Evolutionary conservation across 2,888 invertebrate genomes (phyloP).

Genomic region (Nymphalis urticae): DNA sequence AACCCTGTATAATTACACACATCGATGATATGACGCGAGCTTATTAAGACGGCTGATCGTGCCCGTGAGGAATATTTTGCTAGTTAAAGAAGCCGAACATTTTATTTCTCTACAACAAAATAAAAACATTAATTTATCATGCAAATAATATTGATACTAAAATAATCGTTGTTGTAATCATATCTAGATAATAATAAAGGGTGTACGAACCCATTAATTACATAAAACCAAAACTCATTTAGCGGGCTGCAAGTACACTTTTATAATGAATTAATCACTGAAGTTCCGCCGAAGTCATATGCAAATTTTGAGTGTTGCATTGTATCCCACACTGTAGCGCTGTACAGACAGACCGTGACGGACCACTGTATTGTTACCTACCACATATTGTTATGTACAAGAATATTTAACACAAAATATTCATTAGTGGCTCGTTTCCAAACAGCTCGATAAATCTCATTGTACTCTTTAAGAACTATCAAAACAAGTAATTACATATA

Average conservation of each 20-base stretch:
- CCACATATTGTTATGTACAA: slow-evolving; percentile 41
- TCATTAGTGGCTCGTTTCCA: slow-evolving; percentile 57
- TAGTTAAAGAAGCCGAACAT: slow-evolving; percentile 19
- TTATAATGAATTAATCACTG: slow-evolving; percentile 55
- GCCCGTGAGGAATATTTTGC: slow-evolving; percentile 27
- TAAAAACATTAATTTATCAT: background rate
- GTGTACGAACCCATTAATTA: slow-evolving; percentile 18
- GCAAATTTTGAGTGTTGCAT: slow-evolving; percentile 70
- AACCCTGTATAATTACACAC: slow-evolving; percentile 59
- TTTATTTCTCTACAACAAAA: slow-evolving; percentile 7
- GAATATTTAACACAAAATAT: slow-evolving; percentile 50
- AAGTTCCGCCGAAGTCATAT: slow-evolving; percentile 66
- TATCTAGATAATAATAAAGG: background rate
- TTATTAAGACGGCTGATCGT: slow-evolving; percentile 40
- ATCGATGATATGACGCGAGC: slow-evolving; percentile 51
- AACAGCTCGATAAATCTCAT: slow-evolving; percentile 41
- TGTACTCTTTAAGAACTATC: slow-evolving; percentile 40
- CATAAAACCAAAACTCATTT: slow-evolving; percentile 31
- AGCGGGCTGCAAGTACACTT: slow-evolving; percentile 29
- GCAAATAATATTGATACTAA: background rate
- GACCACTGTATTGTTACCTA: slow-evolving; percentile 53
- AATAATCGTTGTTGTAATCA: background rate
- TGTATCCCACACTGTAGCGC: slow-evolving; percentile 60
- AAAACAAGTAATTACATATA: slow-evolving; percentile 39
- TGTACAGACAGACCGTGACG: slow-evolving; percentile 65